A percentile compares a stretch with the other conserved stretches of the same genome.
Evolutionary conservation across 2,888 invertebrate genomes (phyloP).

Genomic region (Tinea pellionella): DNA sequence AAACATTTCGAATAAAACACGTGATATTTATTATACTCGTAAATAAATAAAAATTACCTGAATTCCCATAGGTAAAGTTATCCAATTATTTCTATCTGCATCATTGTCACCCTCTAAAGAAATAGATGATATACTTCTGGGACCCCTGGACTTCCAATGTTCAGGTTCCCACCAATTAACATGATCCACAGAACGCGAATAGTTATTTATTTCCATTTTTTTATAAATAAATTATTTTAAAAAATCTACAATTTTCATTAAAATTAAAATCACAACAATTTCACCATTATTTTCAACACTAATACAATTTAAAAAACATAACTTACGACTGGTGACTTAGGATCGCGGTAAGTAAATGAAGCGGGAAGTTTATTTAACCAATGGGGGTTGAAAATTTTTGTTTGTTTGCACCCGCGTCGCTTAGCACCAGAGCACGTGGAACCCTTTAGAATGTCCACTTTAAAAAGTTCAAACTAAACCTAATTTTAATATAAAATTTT

Average conservation of each 20-base stretch:
- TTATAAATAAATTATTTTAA: not conserved
- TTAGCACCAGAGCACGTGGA: conserved; percentile 44
- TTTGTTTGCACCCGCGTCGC: conserved; percentile 42
- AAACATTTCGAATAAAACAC: no score
- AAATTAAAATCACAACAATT: no score
- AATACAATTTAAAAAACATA: not conserved
- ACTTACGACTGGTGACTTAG: not conserved
- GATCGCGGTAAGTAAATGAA: not conserved
- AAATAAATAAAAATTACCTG: not conserved
- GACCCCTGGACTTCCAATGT: conserved; percentile 35
- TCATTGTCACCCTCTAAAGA: conserved; percentile 44
- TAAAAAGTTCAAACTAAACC: not conserved
- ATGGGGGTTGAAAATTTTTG: conserved; percentile 19
- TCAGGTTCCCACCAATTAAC: conserved; percentile 56
- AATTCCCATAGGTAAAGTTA: conserved; percentile 31
- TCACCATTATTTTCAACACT: no score
- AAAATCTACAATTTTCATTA: no score
- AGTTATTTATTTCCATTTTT: conserved; percentile 36
- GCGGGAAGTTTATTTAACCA: conserved; percentile 13
- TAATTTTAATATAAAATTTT: no score
- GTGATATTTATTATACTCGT: no score
- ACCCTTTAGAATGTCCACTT: not conserved
- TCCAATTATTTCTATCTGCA: conserved; percentile 37
- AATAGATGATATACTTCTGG: conserved; percentile 38
- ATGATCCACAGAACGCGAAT: conserved; percentile 41